A percentile compares a stretch with the other conserved stretches of the same genome.
Evolutionary conservation across 1,140 invertebrate species (phyloP).

Genomic region (Scaptomyza montana): DNA sequence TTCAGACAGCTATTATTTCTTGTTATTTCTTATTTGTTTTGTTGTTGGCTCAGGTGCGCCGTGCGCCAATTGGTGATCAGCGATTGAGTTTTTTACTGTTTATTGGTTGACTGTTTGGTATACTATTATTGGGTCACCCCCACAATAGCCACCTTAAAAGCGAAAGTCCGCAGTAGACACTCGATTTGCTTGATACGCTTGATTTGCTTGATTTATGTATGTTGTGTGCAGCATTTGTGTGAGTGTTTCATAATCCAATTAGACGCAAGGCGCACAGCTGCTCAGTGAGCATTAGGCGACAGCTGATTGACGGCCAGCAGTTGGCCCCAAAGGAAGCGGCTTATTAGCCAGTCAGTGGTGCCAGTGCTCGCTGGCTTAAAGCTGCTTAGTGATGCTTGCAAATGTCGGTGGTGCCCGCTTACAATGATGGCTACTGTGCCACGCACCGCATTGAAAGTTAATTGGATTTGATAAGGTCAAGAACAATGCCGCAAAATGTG

Average conservation of each 20-base stretch:
- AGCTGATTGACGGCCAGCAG: slow-evolving; percentile 70
- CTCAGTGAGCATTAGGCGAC: slow-evolving; percentile 65
- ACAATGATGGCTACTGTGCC: slow-evolving; percentile 59
- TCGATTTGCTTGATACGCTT: slow-evolving; percentile 51
- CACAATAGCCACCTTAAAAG: slow-evolving; percentile 47
- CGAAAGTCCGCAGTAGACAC: slow-evolving; percentile 37
- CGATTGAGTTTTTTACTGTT: slow-evolving; percentile 3
- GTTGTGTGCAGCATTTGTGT: not conserved
- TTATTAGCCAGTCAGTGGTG: slow-evolving; percentile 55
- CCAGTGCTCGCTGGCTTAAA: slow-evolving; percentile 12
- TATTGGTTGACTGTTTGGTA: not conserved
- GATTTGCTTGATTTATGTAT: slow-evolving; percentile 44
- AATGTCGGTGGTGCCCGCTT: not conserved
- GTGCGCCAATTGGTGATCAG: slow-evolving; percentile 20
- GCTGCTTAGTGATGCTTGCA: too few species aligned
- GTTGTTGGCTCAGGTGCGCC: slow-evolving; percentile 42
- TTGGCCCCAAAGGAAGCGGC: slow-evolving; percentile 65
- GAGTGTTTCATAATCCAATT: slow-evolving; percentile 79
- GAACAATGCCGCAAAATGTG: slow-evolving; percentile 53
- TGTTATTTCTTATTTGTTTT: slow-evolving; percentile 6
- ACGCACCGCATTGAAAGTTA: slow-evolving; percentile 67
- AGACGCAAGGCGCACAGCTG: slow-evolving; percentile 35
- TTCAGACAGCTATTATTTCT: not conserved
- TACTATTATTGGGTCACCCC: slow-evolving; percentile 42
- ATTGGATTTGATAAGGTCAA: slow-evolving; percentile 79